Evolutionary conservation across 2,888 invertebrate genomes (phyloP), one percentile per base, ranked within the genome.

Genomic region (Spatulosminthurus flaviceps): DNA sequence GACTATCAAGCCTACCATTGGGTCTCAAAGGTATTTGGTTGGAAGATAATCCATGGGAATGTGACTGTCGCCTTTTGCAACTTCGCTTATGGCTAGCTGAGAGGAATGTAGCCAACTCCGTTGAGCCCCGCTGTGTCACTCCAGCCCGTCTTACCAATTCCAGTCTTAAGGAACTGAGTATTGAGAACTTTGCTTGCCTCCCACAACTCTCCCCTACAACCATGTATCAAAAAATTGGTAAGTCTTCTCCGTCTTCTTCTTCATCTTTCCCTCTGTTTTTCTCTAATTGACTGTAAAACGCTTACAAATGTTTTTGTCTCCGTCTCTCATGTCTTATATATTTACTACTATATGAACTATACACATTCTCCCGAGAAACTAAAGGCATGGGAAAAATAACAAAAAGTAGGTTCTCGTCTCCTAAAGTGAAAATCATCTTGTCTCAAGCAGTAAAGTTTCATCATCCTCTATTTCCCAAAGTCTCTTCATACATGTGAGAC

Each of bases 41-140:
- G 84, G 93, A 95, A 87, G 93, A 92, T 87, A 96, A 96, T 90
- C 93, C 93, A 83, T 96, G 95, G 96, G 91, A 92, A 85, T 96
- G 96, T 88, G 94, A 95, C 88, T 96, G 96, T 88, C 91, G 92
- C 85, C 89, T 95, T 86, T 89, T 92, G 84, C 92, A 93, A 86
- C 89, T 95, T 86, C 92, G 94, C 86, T 88, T 90, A 82, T 95
- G 95, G 95, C 90, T 96, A 86, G 90, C 90, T 84, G 91, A 91
- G 87, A 92, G 92, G 87, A 93, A 92, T 86, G 92, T 93, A 84
- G 93, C 94, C 11, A 92, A 93, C 86, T 91, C 92, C 41, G 91
- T 92, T 77, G 94, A 95, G 86, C 94, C 95, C 34, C 90, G 92
- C 86, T 95, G 95, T 87, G 90, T 91, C 78, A 90, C 91, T 72